Evolutionary conservation across 2,888 invertebrate species (phyloP).

Genomic region (Drosophila kuntzei): DNA sequence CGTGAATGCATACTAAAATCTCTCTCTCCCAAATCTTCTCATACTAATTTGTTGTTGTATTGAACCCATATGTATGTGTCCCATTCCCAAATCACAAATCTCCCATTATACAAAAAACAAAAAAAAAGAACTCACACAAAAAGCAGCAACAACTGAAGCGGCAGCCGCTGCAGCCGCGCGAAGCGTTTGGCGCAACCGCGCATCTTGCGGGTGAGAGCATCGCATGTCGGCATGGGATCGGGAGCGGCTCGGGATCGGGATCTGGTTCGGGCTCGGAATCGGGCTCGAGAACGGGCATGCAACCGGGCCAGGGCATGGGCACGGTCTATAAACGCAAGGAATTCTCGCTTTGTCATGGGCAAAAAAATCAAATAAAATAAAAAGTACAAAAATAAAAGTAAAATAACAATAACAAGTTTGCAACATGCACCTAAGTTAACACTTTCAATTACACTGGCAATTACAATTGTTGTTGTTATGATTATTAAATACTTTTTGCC

Average conservation of each 20-base stretch:
- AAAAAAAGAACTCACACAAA: not conserved
- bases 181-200: slow-evolving; percentile 87
- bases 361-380: slow-evolving; percentile 16
- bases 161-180: slow-evolving; percentile 73
- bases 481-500: slow-evolving; percentile 16
- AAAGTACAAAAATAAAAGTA: slow-evolving; percentile 1
- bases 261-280: slow-evolving; percentile 85
- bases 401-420: not conserved
- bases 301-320: slow-evolving; percentile 38
- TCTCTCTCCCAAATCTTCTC: slow-evolving; percentile 25
- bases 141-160: slow-evolving; percentile 39
- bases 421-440: slow-evolving; percentile 6
- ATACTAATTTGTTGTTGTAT: slow-evolving; percentile 6
- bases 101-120: not conserved
- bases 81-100: slow-evolving; percentile 1
- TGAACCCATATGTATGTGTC: not conserved
- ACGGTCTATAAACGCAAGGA: slow-evolving; percentile 82
- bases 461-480: slow-evolving; percentile 8
- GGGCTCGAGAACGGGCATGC: slow-evolving; percentile 87
- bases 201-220: slow-evolving; percentile 88
- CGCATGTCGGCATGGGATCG: slow-evolving; percentile 82
- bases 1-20: slow-evolving; percentile 38
- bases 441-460: slow-evolving; percentile 17
- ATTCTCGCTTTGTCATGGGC: slow-evolving; percentile 88
- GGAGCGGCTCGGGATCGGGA: slow-evolving; percentile 73